Base-by-base conservation (phyloP, 2,888 invertebrate species). In the Myopa tessellatipennis region DNA sequence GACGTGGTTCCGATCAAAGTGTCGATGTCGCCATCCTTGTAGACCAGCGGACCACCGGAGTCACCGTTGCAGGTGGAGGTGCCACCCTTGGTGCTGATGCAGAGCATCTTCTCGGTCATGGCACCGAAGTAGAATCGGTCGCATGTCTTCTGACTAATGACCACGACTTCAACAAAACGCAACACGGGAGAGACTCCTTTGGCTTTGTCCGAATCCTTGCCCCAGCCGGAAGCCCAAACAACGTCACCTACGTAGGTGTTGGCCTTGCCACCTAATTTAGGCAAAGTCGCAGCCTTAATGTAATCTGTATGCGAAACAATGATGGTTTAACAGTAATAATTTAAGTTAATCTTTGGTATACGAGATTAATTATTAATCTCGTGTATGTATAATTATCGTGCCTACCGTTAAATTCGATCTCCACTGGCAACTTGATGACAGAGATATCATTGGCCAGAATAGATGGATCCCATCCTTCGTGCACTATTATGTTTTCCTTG, bases 401-500 rank as follows among this genome's bases (percentile, higher is more conserved):
- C 76, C 26, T 68, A 81, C 81, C 81, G 40, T 81, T 82, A 63
- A 84, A 83, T 67, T 82, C 75, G 73, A 85, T 70, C 6, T 70
- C 2, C 14, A 78, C 74, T 0, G 82, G 83, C 70, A 83, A 71
- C 76, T 83, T 84, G 18, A 87, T 84, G 4, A 87, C 77, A 0
- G 87, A 77, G 38, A 87, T 87, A 75, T 87, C 87, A 26, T 87
- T 85, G 61, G 61, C 14, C 5, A 83, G 8, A 1, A 60, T 79
- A 0, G 4, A 0, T 5, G 81, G 16, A 77, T 84, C 78, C 79
- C 82, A 86, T 0, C 63, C 38, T 8, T 80, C 81, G 73, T 86
- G 83, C 0, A 83, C 79, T 26, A 81, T 61, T 26, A 85, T 81
- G 40, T 83, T 80, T 1, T 52, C 55, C 40, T 80, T 81, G 4